Conservation (phyloP, 2,797 vertebrate genomes). For the Brachyrhaphis roseni region DNA sequence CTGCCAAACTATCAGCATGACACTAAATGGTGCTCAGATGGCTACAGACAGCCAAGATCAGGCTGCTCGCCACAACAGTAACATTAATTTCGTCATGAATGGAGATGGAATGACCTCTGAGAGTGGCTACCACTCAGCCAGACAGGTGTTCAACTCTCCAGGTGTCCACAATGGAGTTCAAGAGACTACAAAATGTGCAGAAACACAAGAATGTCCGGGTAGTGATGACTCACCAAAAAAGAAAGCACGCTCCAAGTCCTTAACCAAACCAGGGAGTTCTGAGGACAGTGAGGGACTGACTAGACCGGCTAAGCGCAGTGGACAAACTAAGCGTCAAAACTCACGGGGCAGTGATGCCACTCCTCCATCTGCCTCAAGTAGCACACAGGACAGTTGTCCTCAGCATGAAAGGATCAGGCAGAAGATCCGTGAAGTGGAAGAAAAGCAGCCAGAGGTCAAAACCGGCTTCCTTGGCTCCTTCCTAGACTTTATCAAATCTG, state of each 20-base stretch:
- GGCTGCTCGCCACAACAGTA: constrained; percentile 77
- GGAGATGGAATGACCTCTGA: constrained; percentile 81
- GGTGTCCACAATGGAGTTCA: constrained; percentile 69
- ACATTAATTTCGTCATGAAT: constrained; percentile 82
- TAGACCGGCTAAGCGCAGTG: constrained; percentile 84
- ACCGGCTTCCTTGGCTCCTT: constrained; percentile 98
- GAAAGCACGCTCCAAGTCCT: constrained; percentile 86
- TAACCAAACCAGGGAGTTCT: constrained; percentile 74
- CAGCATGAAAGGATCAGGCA: constrained; percentile 98
- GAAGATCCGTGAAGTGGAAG: constrained; percentile 97
- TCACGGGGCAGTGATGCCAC: constrained; percentile 84
- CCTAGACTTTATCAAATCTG: constrained; percentile 97
- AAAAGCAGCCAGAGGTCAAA: constrained; percentile 98
- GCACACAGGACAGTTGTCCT: constrained; percentile 87
- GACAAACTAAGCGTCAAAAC: constrained; percentile 89
- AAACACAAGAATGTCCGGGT: constrained; percentile 81
- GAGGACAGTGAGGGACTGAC: constrained; percentile 84
- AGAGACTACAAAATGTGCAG: constrained; percentile 71
- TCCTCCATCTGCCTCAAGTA: constrained; percentile 84
- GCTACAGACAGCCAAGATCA: constrained; percentile 84
- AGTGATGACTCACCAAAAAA: constrained; percentile 86
- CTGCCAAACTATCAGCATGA: constrained; percentile 83
- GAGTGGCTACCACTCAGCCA: constrained; percentile 81
- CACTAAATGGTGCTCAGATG: constrained; percentile 89
- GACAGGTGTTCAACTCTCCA: constrained; percentile 77